Base-by-base conservation (phyloP, 2,888 invertebrate species). In the Patella ulyssiponensis region DNA sequence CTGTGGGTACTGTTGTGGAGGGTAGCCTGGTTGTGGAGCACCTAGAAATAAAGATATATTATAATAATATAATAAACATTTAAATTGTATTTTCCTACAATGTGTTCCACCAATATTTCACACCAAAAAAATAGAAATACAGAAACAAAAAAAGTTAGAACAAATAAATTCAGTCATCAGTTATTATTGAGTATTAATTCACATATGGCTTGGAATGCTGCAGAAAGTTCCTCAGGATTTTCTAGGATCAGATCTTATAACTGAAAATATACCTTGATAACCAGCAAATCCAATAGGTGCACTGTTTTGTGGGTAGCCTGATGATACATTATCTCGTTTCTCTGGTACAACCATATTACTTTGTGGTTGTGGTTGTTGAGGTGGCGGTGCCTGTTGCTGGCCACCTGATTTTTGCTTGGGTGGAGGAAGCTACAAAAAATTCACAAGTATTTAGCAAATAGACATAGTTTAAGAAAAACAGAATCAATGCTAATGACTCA, bases 241-340 rank as follows among this genome's bases (percentile, higher is more conserved):
- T 44, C 7, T 44, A 44, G 44, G 44, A 9, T 44, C 44, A 44
- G 44, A 44, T 44, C 7, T 44, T 0, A 9, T 44, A 44, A 44
- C 44, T 44, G 44, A 44, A 44, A 44, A 44, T 44, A 44, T 70
- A 84, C 84, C 72, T 69, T 77, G 64, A 17, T 81, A 69, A 23
- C 77, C 75, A 54, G 82, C 84, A 78, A 84, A 84, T n/a, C 84
- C 84, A 5, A 84, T 58, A 0, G 72, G 79, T 1, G 71, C 78
- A 53, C 52, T 53, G 27, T 27, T 58, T 44, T 69, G 58, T 69
- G 69, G 17, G 27, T 69, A 76, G n/a, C 44, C 23, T 2, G 15
- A 44, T 52, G 71, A 44, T 11, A 58, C n/a, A 64, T 54, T 23
- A 44, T 52, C 12, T 44, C n/a, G n/a, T 51, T 15, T n/a, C 20